These are phyloP conservation scores for Buphagus erythrorhynchus DNA, from an alignment of 2,797 vertebrate genomes.

Conservation along the genomic window DNA sequence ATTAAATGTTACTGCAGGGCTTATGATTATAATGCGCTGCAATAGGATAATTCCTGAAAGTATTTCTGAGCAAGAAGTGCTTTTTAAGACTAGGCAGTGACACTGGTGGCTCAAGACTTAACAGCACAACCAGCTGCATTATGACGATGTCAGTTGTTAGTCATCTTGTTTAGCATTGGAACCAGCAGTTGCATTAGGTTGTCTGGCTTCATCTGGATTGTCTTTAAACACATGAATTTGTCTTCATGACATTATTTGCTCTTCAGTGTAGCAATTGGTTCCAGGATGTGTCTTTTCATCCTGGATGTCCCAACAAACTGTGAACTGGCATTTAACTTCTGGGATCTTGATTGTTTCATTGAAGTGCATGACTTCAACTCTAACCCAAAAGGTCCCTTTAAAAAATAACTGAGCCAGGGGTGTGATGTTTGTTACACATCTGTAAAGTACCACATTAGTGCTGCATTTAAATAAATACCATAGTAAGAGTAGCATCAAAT, in stretches of 20 bases:
- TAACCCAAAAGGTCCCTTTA: neutral
- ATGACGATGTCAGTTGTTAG: neutral
- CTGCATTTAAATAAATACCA: neutral
- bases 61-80: neutral
- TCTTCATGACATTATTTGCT: accelerated
- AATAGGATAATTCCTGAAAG: neutral
- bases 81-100: neutral
- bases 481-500: neutral
- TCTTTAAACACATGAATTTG: neutral
- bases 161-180: neutral
- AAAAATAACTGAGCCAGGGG: neutral
- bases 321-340: neutral
- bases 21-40: accelerated
- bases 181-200: neutral
- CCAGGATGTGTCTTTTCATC: neutral
- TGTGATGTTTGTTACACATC: neutral
- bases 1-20: accelerated
- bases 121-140: neutral
- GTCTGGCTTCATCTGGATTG: neutral
- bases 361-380: neutral
- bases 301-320: neutral
- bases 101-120: neutral
- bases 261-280: neutral
- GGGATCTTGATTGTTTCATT: neutral
- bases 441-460: neutral